These are phyloP conservation scores for Paratrypauchen microcephalus DNA, from an alignment of 2,797 vertebrate genomes.

Conservation along the genomic window DNA sequence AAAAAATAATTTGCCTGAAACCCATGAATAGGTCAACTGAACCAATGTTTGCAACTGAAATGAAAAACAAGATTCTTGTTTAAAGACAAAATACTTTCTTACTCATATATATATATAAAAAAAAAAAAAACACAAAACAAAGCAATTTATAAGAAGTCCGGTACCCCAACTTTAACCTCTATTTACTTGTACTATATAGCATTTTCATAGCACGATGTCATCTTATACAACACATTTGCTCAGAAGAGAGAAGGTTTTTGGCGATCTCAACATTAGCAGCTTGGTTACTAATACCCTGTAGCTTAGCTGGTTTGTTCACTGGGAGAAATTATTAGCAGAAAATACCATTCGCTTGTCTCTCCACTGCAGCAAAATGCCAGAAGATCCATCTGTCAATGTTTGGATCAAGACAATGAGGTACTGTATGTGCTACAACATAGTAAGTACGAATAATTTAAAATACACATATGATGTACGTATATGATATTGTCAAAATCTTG, in stretches of 20 bases:
- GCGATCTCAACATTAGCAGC: constrained; percentile 35
- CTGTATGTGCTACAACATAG: neutral
- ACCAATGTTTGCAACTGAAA: neutral
- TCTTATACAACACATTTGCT: neutral
- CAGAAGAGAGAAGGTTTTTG: constrained; percentile 21
- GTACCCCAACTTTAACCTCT: neutral
- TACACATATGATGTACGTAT: neutral
- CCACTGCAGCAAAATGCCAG: constrained; percentile 19
- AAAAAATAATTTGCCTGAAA: neutral
- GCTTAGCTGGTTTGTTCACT: constrained; percentile 34
- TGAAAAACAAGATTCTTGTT: neutral
- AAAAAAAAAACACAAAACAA: too few relatives aligned
- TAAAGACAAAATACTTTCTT: too few relatives aligned
- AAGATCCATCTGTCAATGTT: constrained; percentile 19
- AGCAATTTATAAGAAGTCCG: too few relatives aligned
- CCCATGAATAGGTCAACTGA: neutral
- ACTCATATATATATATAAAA: too few relatives aligned
- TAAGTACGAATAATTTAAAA: neutral
- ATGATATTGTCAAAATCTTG: neutral
- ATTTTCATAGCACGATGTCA: neutral
- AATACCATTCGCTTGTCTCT: constrained; percentile 27
- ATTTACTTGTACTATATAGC: neutral
- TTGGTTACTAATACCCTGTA: constrained; percentile 31
- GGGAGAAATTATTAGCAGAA: constrained; percentile 36
- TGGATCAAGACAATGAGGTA: constrained; percentile 15